Base-by-base conservation (phyloP, 30 jellyfish, hydroid and myxozoan species). In the Mastigias papua region DNA sequence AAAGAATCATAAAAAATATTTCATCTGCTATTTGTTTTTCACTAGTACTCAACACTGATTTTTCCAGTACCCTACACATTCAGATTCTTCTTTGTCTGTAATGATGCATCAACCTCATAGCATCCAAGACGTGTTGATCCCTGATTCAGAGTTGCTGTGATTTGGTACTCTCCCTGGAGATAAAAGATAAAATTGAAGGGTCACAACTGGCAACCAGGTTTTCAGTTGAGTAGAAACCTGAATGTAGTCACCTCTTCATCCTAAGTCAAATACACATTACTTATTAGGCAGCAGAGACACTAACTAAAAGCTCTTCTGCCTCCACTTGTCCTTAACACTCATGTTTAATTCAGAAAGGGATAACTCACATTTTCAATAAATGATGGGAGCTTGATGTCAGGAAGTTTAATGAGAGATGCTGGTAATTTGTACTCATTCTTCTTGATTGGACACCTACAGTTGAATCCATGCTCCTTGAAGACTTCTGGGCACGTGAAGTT, bases 401-500 rank as follows among this genome's bases (percentile, higher is more conserved):
- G 98, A 32, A 91, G 62, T 37, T 27, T 34, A 8, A 91, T 20
- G 20, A 48, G 15, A 9, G 82, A 19, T 23, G 91, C 63, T 60
- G 89, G 90, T 7, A 91, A 34, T 42, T 91, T 91, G 85, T 72
- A 74, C 61, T 77, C 96, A 27, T 50, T 75, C 69, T 78, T 81
- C 72, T 82, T 72, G 54, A 93, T 19, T 23, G 98, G 98, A 61
- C 98, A 93, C n/a, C 86, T 73, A 89, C 98, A 93, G 49, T 66
- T 77, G 85, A 89, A 80, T 2, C 97, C 96, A 50, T 71, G 95
- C 23, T 89, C 82, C 50, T 50, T 64, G 74, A 93, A 89, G 49
- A 60, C 77, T 48, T 66, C 91, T 54, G 98, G 98, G 80, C 98
- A 93, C 27, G 86, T 62, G 50, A 93, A 42, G 27, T 89, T 93